Evolutionary conservation across 2,113 vertebrate species (phyloP).

Genomic region (Clarias magur): DNA sequence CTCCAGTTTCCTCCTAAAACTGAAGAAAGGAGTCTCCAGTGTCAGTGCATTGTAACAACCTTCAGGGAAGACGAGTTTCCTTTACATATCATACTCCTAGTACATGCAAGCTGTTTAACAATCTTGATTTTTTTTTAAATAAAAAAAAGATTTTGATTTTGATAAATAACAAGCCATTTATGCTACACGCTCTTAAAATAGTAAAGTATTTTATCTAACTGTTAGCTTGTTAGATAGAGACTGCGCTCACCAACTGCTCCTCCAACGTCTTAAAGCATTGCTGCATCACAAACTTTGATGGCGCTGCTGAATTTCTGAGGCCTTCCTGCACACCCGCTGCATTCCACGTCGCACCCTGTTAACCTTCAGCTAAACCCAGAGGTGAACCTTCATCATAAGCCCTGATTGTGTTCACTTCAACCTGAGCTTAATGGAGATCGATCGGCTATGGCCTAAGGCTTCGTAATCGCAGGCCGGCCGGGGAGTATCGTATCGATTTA

Average conservation of each 20-base stretch:
- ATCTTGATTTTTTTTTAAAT: no score
- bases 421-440: slow-evolving; percentile 30
- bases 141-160: no score
- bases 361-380: neutral
- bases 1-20: no score
- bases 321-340: neutral
- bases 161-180: no score
- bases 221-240: neutral
- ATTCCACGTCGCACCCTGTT: neutral
- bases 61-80: no score
- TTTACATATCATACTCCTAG: no score
- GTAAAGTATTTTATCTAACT: neutral
- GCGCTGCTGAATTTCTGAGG: neutral
- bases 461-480: slow-evolving; percentile 25
- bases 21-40: no score
- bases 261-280: neutral
- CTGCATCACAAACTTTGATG: neutral
- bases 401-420: slow-evolving; percentile 30
- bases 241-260: neutral
- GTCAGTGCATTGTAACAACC: no score
- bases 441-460: slow-evolving; percentile 29
- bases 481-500: slow-evolving; percentile 42
- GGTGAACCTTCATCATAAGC: slow-evolving; percentile 33
- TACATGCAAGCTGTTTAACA: no score
- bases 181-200: no score